These are phyloP conservation scores for Lomographa bimaculata DNA, from an alignment of 2,888 invertebrate species.

Conservation along the genomic window DNA sequence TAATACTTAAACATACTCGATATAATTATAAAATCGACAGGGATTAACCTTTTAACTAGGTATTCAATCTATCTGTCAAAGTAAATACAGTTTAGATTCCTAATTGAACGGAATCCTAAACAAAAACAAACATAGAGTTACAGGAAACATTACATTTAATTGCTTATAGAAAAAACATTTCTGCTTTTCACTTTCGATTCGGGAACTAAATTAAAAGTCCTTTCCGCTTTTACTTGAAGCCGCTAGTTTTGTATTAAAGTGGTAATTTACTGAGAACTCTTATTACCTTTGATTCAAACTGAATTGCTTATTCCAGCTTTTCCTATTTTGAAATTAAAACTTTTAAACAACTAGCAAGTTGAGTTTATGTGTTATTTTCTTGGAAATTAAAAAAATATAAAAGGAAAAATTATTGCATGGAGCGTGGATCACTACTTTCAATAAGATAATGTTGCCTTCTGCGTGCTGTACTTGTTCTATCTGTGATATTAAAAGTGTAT, in stretches of 20 bases:
- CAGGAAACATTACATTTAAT: slow-evolving; percentile 38
- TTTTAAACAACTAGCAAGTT: too few relatives aligned
- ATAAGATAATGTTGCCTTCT: too few relatives aligned
- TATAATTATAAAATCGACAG: too few relatives aligned
- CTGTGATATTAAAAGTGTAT: too few relatives aligned
- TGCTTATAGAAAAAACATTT: slow-evolving; percentile 38
- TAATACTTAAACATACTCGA: too few relatives aligned
- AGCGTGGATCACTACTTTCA: too few relatives aligned
- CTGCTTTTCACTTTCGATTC: slow-evolving; percentile 21
- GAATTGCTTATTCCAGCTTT: slow-evolving; percentile 1
- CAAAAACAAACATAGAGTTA: slow-evolving; percentile 50
- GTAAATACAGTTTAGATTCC: slow-evolving; percentile 35
- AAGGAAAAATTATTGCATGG: too few relatives aligned
- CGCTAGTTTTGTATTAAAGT: slow-evolving; percentile 18
- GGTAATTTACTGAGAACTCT: slow-evolving; percentile 10
- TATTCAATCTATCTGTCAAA: slow-evolving; percentile 3
- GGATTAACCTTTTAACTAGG: too few relatives aligned
- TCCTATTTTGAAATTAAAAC: not conserved
- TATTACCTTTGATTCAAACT: slow-evolving; percentile 8
- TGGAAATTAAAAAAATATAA: too few relatives aligned
- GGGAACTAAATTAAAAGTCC: slow-evolving; percentile 29
- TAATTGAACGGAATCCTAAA: slow-evolving; percentile 47
- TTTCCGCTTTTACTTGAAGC: slow-evolving; percentile 12
- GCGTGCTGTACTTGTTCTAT: too few relatives aligned
- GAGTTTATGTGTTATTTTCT: too few relatives aligned